Percentiles rank a stretch among this genome's conserved stretches.
phyloP scores from a whole-genome alignment of 1,140 invertebrate genomes.

The Glossosoma conforme region DNA sequence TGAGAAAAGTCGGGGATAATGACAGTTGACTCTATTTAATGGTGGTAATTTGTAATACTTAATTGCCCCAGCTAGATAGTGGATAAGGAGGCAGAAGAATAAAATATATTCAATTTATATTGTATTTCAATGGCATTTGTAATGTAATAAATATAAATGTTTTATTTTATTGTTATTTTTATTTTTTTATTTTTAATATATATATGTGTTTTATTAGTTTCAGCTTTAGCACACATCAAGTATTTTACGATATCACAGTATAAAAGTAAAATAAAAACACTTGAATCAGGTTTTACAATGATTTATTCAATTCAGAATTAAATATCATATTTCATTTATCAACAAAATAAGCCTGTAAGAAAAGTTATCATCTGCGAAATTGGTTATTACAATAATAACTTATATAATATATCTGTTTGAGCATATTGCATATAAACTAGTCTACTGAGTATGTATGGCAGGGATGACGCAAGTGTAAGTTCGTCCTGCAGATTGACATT shows the following conservation, averaged over 20 bases:
- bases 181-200: too few species aligned
- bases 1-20: too few species aligned
- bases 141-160: too few species aligned
- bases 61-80: too few species aligned
- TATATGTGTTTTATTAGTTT: too few species aligned
- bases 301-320: slow-evolving; percentile 26
- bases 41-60: too few species aligned
- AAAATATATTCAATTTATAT: too few species aligned
- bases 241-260: neutral
- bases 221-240: too few species aligned
- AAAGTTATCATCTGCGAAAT: slow-evolving; percentile 22
- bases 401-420: slow-evolving; percentile 13
- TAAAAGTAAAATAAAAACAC: neutral
- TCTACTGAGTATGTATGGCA: slow-evolving; percentile 8
- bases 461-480: neutral
- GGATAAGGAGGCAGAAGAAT: too few species aligned
- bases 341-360: slow-evolving; percentile 30
- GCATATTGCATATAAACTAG: slow-evolving; percentile 13
- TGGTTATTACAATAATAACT: slow-evolving; percentile 18
- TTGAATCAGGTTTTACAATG: slow-evolving; percentile 20
- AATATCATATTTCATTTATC: slow-evolving; percentile 20
- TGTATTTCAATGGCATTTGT: too few species aligned
- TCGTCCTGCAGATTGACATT: slow-evolving; percentile 8
- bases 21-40: too few species aligned
- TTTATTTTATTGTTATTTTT: too few species aligned